Base-by-base conservation (phyloP, 1,140 invertebrate species). In the Varroa destructor region DNA sequence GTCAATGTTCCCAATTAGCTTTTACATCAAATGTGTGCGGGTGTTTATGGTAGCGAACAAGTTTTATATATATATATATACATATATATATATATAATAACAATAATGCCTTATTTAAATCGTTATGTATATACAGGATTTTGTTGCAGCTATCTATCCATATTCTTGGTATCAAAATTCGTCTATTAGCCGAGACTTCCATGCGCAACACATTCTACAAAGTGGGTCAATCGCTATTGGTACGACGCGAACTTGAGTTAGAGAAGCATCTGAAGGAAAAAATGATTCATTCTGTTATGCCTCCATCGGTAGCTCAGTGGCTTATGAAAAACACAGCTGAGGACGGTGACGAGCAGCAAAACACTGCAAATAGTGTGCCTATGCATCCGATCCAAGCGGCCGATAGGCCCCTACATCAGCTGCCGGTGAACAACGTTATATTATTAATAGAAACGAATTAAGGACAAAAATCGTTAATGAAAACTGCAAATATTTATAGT, bases 261-360 rank as follows among this genome's bases (percentile, higher is more conserved):
- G 93, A 97, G 78, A 95, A 93, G 75, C 88, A 91, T 75, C 81
- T 96, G 4, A 96, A 95, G 78, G 92, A 96, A 77, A 92, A 94
- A 79, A 96, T 96, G 91, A 96, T 97, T 77, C 89, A 92, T 78
- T 95, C 91, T 2, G 89, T 97, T 43, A 97, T 96, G 92, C 92
- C 93, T 8, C 89, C 88, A 1, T 89, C 88, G 77, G 88, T 96
- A 0, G 93, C 93, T 0, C 84, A 87, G 73, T 91, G 89, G 86
- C 81, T 93, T 12, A 86, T 93, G 83, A 75, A 77, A 55, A 67
- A 67, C 61, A 67, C 71, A 0, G 71, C 71, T 6, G 71, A 73
- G 51, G 86, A 87, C 73, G 84, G 83, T 43, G 77, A 74, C 4
- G 73, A 76, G 0, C n/a, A 81, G 6, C 81, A 82, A 56, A 76